These are phyloP conservation scores for Tillus elongatus DNA, from an alignment of 2,888 invertebrate species.

Conservation along the genomic window DNA sequence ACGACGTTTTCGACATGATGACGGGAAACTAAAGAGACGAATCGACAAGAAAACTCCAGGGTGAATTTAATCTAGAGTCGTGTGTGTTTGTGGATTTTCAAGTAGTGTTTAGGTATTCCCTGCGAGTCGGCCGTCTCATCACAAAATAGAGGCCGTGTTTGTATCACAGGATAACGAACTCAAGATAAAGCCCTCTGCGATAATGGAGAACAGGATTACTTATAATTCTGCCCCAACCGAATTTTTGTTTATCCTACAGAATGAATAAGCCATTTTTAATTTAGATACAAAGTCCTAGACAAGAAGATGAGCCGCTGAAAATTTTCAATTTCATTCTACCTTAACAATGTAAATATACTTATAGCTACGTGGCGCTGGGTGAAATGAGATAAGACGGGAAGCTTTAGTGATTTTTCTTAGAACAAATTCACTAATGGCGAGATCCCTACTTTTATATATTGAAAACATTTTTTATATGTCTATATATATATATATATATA, in stretches of 20 bases:
- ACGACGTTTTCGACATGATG: constrained; percentile 41
- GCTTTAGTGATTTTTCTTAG: too few species aligned
- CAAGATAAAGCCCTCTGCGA: constrained; percentile 25
- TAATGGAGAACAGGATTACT: not conserved
- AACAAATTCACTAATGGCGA: too few species aligned
- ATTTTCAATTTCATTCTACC: too few species aligned
- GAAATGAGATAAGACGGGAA: too few species aligned
- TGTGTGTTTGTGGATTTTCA: constrained; percentile 42
- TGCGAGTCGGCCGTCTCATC: constrained; percentile 38
- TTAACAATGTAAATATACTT: too few species aligned
- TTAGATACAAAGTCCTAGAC: too few species aligned
- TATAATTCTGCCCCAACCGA: not conserved
- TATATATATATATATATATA: too few species aligned
- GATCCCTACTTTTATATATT: too few species aligned
- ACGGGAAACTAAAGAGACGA: constrained; percentile 40
- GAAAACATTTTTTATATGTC: too few species aligned
- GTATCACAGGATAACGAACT: constrained; percentile 34
- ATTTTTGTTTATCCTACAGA: constrained; percentile 3
- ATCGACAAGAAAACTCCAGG: constrained; percentile 40
- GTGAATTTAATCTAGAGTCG: constrained; percentile 40
- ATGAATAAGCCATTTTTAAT: too few species aligned
- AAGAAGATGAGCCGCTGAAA: too few species aligned
- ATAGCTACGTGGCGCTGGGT: too few species aligned
- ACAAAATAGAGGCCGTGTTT: constrained; percentile 31
- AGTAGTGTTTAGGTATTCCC: constrained; percentile 43